Percentiles rank a stretch among this genome's conserved stretches.
Conservation (phyloP, 2,113 vertebrate genomes). For the Prunella fulvescens region DNA sequence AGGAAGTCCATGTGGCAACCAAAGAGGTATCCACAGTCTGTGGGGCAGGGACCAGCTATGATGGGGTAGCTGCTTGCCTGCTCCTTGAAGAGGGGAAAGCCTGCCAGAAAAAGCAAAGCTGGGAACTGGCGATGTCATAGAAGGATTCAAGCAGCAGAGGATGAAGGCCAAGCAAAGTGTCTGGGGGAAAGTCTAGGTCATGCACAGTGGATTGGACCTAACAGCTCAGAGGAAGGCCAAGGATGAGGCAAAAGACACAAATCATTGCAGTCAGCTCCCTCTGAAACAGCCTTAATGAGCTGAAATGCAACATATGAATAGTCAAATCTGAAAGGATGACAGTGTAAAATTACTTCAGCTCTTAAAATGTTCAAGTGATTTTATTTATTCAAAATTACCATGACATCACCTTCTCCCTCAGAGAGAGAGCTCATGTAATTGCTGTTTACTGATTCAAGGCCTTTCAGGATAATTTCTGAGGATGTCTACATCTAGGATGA, state of each 20-base stretch:
- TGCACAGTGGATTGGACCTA: background rate
- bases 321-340: slow-evolving; percentile 9
- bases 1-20: background rate
- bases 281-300: background rate
- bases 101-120: background rate
- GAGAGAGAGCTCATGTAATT: background rate
- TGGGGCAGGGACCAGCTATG: rapidly evolving
- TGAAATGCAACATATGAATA: background rate
- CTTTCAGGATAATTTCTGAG: slow-evolving; percentile 18
- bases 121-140: rapidly evolving
- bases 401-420: slow-evolving; percentile 25
- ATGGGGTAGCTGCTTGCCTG: background rate
- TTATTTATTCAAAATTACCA: slow-evolving; percentile 33
- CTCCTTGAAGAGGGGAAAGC: background rate
- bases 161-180: background rate
- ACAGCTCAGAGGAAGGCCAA: rapidly evolving
- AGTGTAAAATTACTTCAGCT: background rate
- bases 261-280: background rate
- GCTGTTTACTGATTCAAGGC: slow-evolving; percentile 30
- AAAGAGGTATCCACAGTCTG: background rate
- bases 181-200: background rate
- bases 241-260: background rate
- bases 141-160: background rate
- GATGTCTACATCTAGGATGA: background rate
- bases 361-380: slow-evolving; percentile 28